phyloP scores from a whole-genome alignment of 2,888 invertebrate species.

The Odontomyia ornata region DNA sequence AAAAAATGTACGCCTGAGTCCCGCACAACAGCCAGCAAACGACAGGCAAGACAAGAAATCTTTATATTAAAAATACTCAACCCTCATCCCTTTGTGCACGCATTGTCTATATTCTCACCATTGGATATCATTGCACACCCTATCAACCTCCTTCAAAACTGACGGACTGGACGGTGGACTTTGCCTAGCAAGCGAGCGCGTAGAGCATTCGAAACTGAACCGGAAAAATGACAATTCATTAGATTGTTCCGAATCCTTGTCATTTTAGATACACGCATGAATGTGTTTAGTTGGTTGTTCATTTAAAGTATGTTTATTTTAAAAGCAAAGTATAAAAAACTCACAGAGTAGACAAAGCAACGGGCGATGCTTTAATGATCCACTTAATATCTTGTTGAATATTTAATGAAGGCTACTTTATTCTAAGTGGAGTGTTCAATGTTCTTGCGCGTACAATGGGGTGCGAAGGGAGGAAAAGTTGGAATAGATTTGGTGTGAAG shows the following conservation, averaged over 20 bases:
- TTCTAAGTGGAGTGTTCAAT: not conserved
- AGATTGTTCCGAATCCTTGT: slow-evolving; percentile 30
- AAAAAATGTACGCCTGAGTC: slow-evolving; percentile 30
- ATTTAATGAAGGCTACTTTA: slow-evolving; percentile 48
- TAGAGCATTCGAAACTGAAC: slow-evolving; percentile 14
- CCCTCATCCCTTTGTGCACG: slow-evolving; percentile 37
- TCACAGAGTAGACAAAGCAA: slow-evolving; percentile 8
- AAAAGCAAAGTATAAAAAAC: slow-evolving; percentile 8
- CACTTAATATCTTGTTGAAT: slow-evolving; percentile 51
- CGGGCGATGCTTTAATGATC: slow-evolving; percentile 47
- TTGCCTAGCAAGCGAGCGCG: not conserved
- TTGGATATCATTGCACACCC: slow-evolving; percentile 23
- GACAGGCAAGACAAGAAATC: slow-evolving; percentile 33
- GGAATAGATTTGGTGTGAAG: not conserved
- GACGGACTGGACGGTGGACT: slow-evolving; percentile 12
- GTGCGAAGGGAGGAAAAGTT: not conserved
- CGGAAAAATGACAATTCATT: slow-evolving; percentile 42
- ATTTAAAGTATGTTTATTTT: slow-evolving; percentile 32
- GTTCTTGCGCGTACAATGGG: not conserved
- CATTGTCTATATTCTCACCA: slow-evolving; percentile 26
- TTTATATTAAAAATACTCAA: slow-evolving; percentile 47
- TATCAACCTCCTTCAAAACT: slow-evolving; percentile 8
- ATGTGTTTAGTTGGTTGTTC: not conserved
- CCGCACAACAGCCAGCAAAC: slow-evolving; percentile 20
- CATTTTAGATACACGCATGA: not conserved